phyloP scores from a whole-genome alignment of 2,888 invertebrate genomes.

The Stenichneumon culpator region DNA sequence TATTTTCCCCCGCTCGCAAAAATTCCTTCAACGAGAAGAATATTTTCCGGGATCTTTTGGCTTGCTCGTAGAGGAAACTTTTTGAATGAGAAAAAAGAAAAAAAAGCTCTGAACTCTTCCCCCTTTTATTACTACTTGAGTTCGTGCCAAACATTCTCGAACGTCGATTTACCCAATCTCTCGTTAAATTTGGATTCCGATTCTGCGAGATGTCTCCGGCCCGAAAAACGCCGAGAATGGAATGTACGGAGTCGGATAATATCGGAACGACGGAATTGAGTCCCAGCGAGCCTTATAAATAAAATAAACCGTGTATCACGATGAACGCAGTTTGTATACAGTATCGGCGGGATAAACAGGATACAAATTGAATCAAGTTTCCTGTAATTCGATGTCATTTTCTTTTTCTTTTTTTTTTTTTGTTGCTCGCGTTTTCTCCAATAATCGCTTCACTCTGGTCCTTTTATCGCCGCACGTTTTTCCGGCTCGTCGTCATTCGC shows the following conservation, averaged over 20 bases:
- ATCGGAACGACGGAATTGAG: background rate
- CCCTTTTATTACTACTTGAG: background rate
- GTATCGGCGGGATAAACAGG: background rate
- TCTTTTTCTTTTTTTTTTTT: background rate
- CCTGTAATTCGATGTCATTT: background rate
- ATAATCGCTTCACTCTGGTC: conserved; percentile 6
- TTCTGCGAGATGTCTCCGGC: too few species aligned
- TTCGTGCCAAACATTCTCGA: background rate
- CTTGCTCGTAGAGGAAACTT: background rate
- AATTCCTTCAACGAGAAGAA: background rate
- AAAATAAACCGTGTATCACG: background rate
- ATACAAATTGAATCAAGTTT: conserved; percentile 17
- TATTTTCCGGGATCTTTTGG: background rate
- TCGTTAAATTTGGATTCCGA: background rate
- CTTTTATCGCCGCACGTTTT: conserved; percentile 11
- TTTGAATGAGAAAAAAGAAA: background rate
- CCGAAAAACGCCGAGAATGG: too few species aligned
- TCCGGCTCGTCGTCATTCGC: conserved; percentile 16
- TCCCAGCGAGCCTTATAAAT: background rate
- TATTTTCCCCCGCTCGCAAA: background rate
- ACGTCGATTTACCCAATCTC: background rate
- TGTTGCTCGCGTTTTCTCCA: background rate
- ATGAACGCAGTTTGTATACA: background rate
- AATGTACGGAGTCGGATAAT: too few species aligned
- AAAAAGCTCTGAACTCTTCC: background rate